Conservation (phyloP, 1,140 invertebrate species). For the Cyrtorhinus lividipennis region DNA sequence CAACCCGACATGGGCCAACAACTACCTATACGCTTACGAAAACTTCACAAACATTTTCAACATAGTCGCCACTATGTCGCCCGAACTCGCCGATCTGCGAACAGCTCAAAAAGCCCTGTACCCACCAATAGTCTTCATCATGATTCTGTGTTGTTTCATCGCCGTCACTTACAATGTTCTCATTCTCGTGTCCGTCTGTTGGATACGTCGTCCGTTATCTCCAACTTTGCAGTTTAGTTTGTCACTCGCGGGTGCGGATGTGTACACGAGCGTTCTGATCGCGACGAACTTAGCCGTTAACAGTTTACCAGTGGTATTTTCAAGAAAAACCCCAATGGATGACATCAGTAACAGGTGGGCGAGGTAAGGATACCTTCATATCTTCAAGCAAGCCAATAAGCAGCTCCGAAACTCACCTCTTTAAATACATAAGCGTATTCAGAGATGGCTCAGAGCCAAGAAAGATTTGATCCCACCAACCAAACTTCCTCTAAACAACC, state of each 20-base stretch:
- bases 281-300: constrained; percentile 39
- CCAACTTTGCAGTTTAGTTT: constrained; percentile 33
- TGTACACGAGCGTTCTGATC: constrained; percentile 36
- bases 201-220: constrained; percentile 39
- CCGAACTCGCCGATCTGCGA: background rate
- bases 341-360: constrained; percentile 21
- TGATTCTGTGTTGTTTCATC: constrained; percentile 31
- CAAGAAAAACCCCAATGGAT: background rate
- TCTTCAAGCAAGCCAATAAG: too few relatives aligned
- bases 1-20: too few relatives aligned
- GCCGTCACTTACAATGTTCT: constrained; percentile 37
- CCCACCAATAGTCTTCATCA: background rate
- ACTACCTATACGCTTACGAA: too few relatives aligned
- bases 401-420: too few relatives aligned
- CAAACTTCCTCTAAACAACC: too few relatives aligned
- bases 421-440: too few relatives aligned
- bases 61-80: background rate
- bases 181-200: constrained; percentile 36
- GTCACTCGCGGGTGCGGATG: constrained; percentile 37
- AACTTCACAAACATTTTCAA: too few relatives aligned
- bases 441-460: too few relatives aligned
- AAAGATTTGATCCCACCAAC: too few relatives aligned
- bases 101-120: background rate
- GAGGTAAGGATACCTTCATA: too few relatives aligned
- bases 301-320: constrained; percentile 31